Conservation (phyloP, 1,140 invertebrate genomes). For the Paraescarpia echinospica region DNA sequence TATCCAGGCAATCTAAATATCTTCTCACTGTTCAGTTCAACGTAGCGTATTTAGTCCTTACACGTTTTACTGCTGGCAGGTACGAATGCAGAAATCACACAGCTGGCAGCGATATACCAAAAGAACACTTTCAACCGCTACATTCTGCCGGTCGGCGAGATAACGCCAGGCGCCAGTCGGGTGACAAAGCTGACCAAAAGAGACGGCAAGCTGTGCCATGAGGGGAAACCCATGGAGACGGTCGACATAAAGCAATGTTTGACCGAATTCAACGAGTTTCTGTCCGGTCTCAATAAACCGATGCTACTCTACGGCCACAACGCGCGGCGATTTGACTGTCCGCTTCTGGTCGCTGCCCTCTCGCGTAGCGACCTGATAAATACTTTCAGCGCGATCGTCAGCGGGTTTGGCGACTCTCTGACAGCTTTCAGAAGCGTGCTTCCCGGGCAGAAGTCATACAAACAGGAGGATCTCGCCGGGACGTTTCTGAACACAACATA, state of each 20-base stretch:
- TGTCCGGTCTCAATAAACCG: neutral
- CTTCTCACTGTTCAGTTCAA: neutral
- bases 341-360: neutral
- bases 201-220: neutral
- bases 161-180: neutral
- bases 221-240: neutral
- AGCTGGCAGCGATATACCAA: neutral
- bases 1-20: neutral
- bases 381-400: neutral
- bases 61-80: neutral
- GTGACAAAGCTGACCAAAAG: neutral
- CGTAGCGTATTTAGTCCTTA: neutral
- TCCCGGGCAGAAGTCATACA: neutral
- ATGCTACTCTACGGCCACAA: neutral
- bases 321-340: neutral
- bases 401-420: slow-evolving; percentile 5
- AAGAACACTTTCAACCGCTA: slow-evolving; percentile 12
- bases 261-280: neutral
- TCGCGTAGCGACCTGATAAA: neutral
- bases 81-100: slow-evolving; percentile 3
- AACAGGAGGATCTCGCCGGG: neutral
- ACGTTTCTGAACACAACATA: neutral
- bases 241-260: neutral
- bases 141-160: neutral
- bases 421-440: neutral